phyloP scores from a whole-genome alignment of 2,888 invertebrate species.

The Sesia apiformis region DNA sequence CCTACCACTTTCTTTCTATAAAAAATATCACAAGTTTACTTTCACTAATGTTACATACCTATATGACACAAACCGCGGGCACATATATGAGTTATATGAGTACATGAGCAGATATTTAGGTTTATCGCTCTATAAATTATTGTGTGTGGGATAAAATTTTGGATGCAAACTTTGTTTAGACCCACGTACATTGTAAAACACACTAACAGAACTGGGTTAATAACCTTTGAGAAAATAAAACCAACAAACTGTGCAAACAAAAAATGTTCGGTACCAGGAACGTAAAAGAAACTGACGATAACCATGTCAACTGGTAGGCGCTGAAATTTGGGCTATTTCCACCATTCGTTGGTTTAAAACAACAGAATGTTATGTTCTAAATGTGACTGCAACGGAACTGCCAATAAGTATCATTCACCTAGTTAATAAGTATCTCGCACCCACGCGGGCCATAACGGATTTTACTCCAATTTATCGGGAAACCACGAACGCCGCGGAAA shows the following conservation, averaged over 20 bases:
- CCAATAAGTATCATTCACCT: too few species aligned
- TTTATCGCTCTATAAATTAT: background rate
- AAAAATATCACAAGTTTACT: too few species aligned
- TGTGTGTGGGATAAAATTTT: conserved; percentile 3
- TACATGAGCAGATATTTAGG: background rate
- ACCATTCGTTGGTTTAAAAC: background rate
- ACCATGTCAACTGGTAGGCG: background rate
- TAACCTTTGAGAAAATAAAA: conserved; percentile 48
- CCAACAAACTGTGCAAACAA: conserved; percentile 44
- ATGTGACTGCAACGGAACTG: too few species aligned
- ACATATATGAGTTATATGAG: background rate
- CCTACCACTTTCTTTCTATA: too few species aligned
- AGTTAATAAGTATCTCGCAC: conserved; percentile 4
- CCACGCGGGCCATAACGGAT: conserved; percentile 43
- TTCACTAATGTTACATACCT: too few species aligned
- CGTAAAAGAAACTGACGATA: background rate
- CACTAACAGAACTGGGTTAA: conserved; percentile 47
- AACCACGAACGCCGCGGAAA: conserved; percentile 42
- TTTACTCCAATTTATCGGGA: conserved; percentile 50
- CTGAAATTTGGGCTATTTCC: background rate
- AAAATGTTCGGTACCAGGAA: conserved; percentile 2
- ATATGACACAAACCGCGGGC: background rate
- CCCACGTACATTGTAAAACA: conserved; percentile 13
- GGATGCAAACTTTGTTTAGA: conserved; percentile 9
- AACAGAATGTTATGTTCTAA: background rate